These are phyloP conservation scores for Agelastica alni DNA, from an alignment of 2,888 invertebrate genomes.

Conservation along the genomic window DNA sequence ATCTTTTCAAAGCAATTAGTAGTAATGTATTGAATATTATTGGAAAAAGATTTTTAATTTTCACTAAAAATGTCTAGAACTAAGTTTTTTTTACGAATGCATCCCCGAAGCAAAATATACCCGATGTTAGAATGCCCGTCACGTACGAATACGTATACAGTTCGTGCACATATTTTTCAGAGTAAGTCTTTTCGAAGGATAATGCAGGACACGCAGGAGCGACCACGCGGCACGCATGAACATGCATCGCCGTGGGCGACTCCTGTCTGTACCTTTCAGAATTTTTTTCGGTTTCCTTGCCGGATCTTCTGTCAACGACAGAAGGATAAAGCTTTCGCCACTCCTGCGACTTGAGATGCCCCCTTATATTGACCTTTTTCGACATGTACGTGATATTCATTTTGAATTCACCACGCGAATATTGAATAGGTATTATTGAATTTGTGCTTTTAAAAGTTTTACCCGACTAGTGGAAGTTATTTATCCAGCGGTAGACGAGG, in stretches of 20 bases:
- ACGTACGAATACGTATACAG: constrained; percentile 27
- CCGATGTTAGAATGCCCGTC: constrained; percentile 14
- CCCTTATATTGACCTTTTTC: constrained; percentile 19
- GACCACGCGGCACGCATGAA: constrained; percentile 41
- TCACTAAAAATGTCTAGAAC: no score
- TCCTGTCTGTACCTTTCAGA: constrained; percentile 33
- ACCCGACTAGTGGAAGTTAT: no score
- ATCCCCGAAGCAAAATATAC: not conserved
- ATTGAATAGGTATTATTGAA: no score
- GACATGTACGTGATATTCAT: constrained; percentile 17
- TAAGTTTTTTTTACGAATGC: no score
- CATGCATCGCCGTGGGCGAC: constrained; percentile 36
- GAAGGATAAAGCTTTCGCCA: constrained; percentile 18
- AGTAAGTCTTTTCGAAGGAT: constrained; percentile 25
- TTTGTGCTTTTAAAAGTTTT: no score
- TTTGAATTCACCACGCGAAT: no score
- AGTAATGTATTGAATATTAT: no score
- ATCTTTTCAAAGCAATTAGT: no score
- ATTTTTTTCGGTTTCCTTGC: constrained; percentile 27
- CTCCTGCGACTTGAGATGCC: constrained; percentile 8
- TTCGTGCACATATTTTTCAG: constrained; percentile 32
- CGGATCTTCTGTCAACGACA: constrained; percentile 34
- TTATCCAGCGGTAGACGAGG: no score
- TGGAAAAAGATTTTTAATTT: no score
- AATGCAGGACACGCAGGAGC: constrained; percentile 42